Evolutionary conservation across 37 sponge, comb jelly and placozoan genomes (phyloP).

Genomic region (Agelas oroides): DNA sequence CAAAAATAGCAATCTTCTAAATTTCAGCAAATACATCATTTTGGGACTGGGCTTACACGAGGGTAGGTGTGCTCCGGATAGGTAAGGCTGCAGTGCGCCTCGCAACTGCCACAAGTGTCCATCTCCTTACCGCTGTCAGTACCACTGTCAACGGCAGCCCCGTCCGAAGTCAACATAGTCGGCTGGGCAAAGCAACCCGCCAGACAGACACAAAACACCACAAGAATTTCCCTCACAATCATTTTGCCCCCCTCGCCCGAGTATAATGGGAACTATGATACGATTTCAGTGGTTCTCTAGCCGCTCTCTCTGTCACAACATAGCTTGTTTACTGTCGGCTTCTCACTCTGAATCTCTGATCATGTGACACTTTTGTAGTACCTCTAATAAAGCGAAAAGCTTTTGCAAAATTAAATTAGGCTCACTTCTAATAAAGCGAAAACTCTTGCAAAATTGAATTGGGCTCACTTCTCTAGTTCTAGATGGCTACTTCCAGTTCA

Average conservation of each 20-base stretch:
- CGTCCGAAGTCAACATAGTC: neutral
- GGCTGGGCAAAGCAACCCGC: neutral
- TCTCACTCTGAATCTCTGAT: no score
- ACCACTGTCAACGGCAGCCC: neutral
- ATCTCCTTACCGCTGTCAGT: no score
- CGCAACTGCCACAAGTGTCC: neutral
- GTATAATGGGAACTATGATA: neutral
- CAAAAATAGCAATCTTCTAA: no score
- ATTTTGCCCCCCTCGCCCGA: neutral
- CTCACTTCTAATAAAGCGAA: no score
- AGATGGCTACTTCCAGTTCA: neutral
- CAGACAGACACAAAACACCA: neutral
- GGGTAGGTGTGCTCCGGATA: slow-evolving; percentile 66
- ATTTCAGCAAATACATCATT: no score
- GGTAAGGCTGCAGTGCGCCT: slow-evolving; percentile 21
- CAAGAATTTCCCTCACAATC: neutral
- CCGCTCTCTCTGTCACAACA: no score
- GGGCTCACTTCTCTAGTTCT: no score
- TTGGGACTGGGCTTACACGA: slow-evolving; percentile 1
- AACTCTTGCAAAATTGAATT: no score
- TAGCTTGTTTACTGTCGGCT: no score
- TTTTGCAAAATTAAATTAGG: no score
- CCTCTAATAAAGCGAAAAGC: no score
- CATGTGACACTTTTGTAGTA: no score
- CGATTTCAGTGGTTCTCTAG: neutral